Base-by-base conservation (phyloP, 2,888 invertebrate genomes). In the Cyclophora punctaria region DNA sequence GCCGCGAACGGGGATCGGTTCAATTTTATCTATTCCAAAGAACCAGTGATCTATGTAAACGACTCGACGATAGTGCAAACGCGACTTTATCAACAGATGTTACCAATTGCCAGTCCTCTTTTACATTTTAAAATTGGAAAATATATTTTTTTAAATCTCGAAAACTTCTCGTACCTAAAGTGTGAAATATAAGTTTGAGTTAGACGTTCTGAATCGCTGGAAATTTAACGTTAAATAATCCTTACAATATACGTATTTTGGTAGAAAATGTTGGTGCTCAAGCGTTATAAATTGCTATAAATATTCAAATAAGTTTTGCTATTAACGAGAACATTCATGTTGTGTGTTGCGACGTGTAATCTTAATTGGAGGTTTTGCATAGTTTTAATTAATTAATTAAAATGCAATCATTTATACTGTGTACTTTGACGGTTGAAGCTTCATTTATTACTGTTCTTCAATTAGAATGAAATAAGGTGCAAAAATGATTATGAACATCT, bases 291-390 rank as follows among this genome's bases (percentile, higher is more conserved):
- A 72, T 68, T 66, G 62, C 66, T 67, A 67, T 69, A 70, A 75
- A 76, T 78, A 78, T 79, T 76, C 73, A 76, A 78, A 78, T 75
- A 71, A 70, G 65, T 72, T 69, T 68, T 65, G 64, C 73, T 72
- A 77, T 75, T 74, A 76, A 71, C 62, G 64, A 60, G 59, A 62
- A 66, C 57, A 61, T 69, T 20, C 20, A 20, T 20, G 69, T 72
- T 75, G 70, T 65, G 67, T 66, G 67, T 66, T 64, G 63, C 64
- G 56, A 57, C 59, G 55, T 63, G 56, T 66, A 66, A 62, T 63
- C 63, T 62, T 69, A 70, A 73, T 70, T 75, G 64, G 61, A 60
- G 64, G 66, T 61, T 71, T 72, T 65, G 63, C 57, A 63, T 69
- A 67, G 64, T 64, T 71, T 57, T 60, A 57, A 58, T 63, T 53